Percentiles rank a stretch among this genome's conserved stretches.
These are phyloP conservation scores for Incurvaria masculella DNA, from an alignment of 2,888 invertebrate genomes.

Conservation along the genomic window DNA sequence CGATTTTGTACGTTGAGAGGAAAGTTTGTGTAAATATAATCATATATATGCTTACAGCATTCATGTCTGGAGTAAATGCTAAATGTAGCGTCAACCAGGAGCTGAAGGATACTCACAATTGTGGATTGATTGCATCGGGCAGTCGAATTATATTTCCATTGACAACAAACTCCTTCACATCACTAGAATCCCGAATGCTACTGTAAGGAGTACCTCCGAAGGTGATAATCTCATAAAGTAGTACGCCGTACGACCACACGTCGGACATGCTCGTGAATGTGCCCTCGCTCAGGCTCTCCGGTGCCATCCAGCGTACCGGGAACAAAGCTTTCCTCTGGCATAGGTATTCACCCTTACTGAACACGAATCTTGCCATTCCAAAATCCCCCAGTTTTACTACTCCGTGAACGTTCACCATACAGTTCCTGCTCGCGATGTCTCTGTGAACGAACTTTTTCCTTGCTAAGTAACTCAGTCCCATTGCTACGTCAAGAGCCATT, in stretches of 20 bases:
- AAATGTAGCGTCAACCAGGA: too few relatives aligned
- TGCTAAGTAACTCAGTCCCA: constrained; percentile 81
- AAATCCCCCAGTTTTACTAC: constrained; percentile 83
- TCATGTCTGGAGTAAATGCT: too few relatives aligned
- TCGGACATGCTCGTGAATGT: constrained; percentile 85
- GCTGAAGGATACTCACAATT: constrained; percentile 77
- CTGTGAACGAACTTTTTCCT: constrained; percentile 85
- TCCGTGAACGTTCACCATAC: constrained; percentile 69
- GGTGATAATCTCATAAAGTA: constrained; percentile 85
- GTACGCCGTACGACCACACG: constrained; percentile 89
- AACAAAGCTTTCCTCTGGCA: constrained; percentile 85
- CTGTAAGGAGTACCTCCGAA: constrained; percentile 89
- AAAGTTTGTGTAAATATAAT: too few relatives aligned
- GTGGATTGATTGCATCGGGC: constrained; percentile 73
- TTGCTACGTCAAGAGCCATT: constrained; percentile 84
- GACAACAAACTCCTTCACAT: constrained; percentile 71
- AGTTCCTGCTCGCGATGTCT: constrained; percentile 80
- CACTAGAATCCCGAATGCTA: constrained; percentile 79
- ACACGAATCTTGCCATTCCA: constrained; percentile 87
- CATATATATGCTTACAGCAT: too few relatives aligned
- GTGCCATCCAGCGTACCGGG: constrained; percentile 93
- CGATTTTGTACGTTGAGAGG: too few relatives aligned
- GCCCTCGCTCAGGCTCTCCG: constrained; percentile 79
- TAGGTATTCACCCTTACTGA: constrained; percentile 85
- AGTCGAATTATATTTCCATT: constrained; percentile 68